Base-by-base conservation (phyloP, 2,888 invertebrate species). In the Agrotis puta region DNA sequence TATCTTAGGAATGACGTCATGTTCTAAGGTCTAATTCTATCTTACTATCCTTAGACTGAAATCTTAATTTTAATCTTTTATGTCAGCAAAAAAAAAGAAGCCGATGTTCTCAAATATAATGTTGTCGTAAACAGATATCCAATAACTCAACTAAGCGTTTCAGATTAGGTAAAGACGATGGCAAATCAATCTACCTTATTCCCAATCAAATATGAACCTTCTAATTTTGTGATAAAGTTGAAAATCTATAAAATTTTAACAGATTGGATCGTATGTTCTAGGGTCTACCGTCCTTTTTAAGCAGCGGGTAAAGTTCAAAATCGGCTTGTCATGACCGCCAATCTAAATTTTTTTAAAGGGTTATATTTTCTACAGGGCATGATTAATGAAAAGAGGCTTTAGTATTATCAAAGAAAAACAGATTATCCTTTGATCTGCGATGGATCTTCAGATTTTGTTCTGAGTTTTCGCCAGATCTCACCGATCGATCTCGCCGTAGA, bases 321-420 rank as follows among this genome's bases (percentile, higher is more conserved):
- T 13, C 16, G 13, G n/a, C 53, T 58, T 43, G 53, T 67, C 53
- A 75, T 27, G 39, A 22, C 47, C 7, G 16, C 4, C 22, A 58
- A 58, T 66, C 39, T 22, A 54, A 53, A 57, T 66, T 74, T 16
- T 59, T 74, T 56, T 14, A 54, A 43, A 66, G 20, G 22, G 9
- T 22, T 54, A 27, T 22, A 20, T 54, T 71, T 54, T 24, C 3
- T 14, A 43, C 45, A 45, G 18, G 20, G 18, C 11, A 22, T 53
- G 53, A 45, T 68, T 67, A n/a, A 53, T 67, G 14, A 27, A 22
- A n/a, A 45, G 14, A 7, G 18, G 18, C 3, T 45, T 53, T 2
- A 14, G 43, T 14, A 20, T 59, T 47, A n/a, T n/a, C n/a, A 20
- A 61, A 43, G 18, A 54, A 54, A 53, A 59, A 50, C 47, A n/a